A percentile compares a stretch with the other conserved stretches of the same genome.
phyloP scores from a whole-genome alignment of 2,888 invertebrate genomes.

The Andrena bicolor region DNA sequence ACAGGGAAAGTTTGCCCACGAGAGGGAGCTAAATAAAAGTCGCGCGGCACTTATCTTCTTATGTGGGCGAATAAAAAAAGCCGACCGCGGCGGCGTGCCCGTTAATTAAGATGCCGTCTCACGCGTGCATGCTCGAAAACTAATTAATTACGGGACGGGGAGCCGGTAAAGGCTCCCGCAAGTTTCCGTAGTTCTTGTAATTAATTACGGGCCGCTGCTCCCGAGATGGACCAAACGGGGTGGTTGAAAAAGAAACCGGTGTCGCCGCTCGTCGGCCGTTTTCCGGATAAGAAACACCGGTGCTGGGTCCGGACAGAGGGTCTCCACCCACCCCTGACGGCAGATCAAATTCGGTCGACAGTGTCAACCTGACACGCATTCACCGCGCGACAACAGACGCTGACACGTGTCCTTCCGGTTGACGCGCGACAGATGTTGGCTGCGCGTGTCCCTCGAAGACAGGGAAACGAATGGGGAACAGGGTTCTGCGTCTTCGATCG shows the following conservation, averaged over 20 bases:
- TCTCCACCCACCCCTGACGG: neutral
- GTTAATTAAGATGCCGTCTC: conserved; percentile 61
- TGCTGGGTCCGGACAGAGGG: neutral
- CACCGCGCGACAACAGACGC: conserved; percentile 57
- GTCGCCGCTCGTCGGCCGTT: neutral
- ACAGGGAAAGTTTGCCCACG: conserved; percentile 15
- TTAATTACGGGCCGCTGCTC: conserved; percentile 37
- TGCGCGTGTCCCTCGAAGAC: conserved; percentile 62
- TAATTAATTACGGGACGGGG: conserved; percentile 50
- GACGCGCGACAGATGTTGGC: conserved; percentile 73
- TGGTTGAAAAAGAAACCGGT: neutral
- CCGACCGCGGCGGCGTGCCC: neutral
- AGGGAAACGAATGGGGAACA: conserved; percentile 51
- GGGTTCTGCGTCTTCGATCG: conserved; percentile 63
- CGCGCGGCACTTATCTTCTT: conserved; percentile 34
- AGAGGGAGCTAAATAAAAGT: conserved; percentile 49
- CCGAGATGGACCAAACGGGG: neutral
- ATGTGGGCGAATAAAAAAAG: conserved; percentile 20
- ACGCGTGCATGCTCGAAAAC: conserved; percentile 46
- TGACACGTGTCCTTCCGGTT: conserved; percentile 77
- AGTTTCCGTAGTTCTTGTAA: conserved; percentile 32
- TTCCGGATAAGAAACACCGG: conserved; percentile 10
- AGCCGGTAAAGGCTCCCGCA: neutral
- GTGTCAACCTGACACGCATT: conserved; percentile 60
- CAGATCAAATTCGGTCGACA: conserved; percentile 59